Evolutionary conservation across 2,888 invertebrate species (phyloP), one percentile per base, ranked within the genome.

Genomic region (Tanypteryx hageni): DNA sequence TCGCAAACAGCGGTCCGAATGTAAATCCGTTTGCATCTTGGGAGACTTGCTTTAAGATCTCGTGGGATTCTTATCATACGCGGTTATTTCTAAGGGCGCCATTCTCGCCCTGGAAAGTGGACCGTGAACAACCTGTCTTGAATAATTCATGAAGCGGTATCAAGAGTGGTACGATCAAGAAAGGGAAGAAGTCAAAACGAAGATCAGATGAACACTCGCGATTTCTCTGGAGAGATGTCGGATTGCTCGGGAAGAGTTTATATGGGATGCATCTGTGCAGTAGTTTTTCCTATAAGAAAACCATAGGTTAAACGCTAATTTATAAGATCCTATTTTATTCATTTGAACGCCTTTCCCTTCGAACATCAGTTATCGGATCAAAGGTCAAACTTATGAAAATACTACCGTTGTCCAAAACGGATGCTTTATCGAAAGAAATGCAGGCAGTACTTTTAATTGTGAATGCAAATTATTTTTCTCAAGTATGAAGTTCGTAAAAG

Each of bases 21-120:
- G 2, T 64, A 31, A 86, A 61, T 64, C 31, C 68, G 16, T 58
- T 61, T 86, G 59, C 86, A 86, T 86, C 18, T 31, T 18, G n/a
- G 0, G 57, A 44, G 44, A 44, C 57, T 44, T 83, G 59, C 16
- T 85, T 59, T 31, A 18, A 61, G 61, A 13, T 27, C 16, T 59
- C 61, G 18, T 10, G 86, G 61, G 61, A 86, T 86, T 86, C 59
- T 64, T 86, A 86, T 86, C 86, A 31, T 18, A 10, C 22, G 86
- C 27, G 86, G 31, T 86, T 86, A 86, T 86, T 86, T 86, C 86
- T 61, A 31, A 61, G 86, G 86, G 22, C 22, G 61, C 86, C 86
- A 57, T 22, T 27, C 85, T 85, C 84, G 68, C 85, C 86, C 61
- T 86, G 31, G 16, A 61, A 61, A 61, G 27, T 31, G 61, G 18